A percentile compares a stretch with the other conserved stretches of the same genome.
These are phyloP conservation scores for Drosophila melanica DNA, from an alignment of 1,140 invertebrate genomes.

Conservation along the genomic window DNA sequence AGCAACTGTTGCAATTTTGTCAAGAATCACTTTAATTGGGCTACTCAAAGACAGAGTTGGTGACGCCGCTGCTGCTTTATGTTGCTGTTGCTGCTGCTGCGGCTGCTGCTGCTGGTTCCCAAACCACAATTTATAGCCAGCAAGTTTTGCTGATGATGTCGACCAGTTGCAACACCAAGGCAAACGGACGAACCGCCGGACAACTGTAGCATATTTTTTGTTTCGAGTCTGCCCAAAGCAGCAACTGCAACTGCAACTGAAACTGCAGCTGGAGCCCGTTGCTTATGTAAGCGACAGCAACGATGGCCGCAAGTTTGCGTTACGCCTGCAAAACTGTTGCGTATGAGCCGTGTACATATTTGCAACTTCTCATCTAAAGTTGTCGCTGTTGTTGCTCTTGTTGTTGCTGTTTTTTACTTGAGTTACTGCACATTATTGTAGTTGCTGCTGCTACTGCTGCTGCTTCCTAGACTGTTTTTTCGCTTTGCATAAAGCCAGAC, in stretches of 20 bases:
- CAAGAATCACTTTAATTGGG: slow-evolving; percentile 59
- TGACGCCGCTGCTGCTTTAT: neutral
- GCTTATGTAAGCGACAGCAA: slow-evolving; percentile 62
- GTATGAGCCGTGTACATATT: slow-evolving; percentile 17
- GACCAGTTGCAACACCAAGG: slow-evolving; percentile 65
- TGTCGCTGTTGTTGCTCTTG: slow-evolving; percentile 13
- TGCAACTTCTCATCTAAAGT: slow-evolving; percentile 41
- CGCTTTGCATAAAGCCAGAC: slow-evolving; percentile 15
- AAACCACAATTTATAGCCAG: slow-evolving; percentile 40
- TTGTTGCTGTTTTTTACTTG: slow-evolving; percentile 14
- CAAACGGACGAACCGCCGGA: slow-evolving; percentile 29
- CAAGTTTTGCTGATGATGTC: slow-evolving; percentile 49
- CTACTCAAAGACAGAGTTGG: slow-evolving; percentile 36
- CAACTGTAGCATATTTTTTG: slow-evolving; percentile 53
- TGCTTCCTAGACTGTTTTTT: neutral
- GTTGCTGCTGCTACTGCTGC: neutral
- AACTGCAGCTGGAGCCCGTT: slow-evolving; percentile 53
- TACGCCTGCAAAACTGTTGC: slow-evolving; percentile 62
- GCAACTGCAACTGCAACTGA: slow-evolving; percentile 43
- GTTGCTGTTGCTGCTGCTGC: neutral
- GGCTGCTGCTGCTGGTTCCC: slow-evolving; percentile 8
- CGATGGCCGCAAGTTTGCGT: slow-evolving; percentile 34
- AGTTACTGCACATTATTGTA: neutral
- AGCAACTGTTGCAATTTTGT: slow-evolving; percentile 10
- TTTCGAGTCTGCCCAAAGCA: slow-evolving; percentile 15